Percentiles rank a stretch among this genome's conserved stretches.
Conservation (phyloP, 1,140 invertebrate genomes). For the Zaprionus vittiger region DNA sequence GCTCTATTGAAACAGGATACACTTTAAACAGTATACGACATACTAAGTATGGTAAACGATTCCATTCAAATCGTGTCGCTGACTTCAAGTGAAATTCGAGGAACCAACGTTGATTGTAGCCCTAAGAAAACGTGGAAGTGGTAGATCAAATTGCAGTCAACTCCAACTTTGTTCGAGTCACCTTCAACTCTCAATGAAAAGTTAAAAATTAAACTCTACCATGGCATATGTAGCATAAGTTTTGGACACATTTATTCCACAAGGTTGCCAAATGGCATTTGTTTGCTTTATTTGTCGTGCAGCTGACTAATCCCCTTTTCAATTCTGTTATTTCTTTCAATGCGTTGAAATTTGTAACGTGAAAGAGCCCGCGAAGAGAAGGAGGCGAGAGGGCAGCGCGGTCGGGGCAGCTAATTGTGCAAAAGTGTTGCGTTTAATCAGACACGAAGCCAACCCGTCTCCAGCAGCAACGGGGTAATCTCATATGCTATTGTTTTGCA, state of each 20-base stretch:
- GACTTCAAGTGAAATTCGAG: no score
- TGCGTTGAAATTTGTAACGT: not conserved
- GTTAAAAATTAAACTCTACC: no score
- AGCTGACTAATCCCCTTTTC: not conserved
- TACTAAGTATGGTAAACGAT: no score
- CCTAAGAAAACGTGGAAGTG: no score
- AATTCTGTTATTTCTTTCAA: not conserved
- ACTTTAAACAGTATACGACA: no score
- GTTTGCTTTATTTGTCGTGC: not conserved
- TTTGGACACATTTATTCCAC: not conserved
- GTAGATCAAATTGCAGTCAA: no score
- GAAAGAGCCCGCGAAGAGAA: not conserved
- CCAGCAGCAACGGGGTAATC: not conserved
- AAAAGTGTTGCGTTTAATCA: constrained; percentile 4
- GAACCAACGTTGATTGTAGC: no score
- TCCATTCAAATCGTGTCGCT: no score
- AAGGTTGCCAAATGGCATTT: not conserved
- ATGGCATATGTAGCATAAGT: not conserved
- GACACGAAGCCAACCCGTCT: not conserved
- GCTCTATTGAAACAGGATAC: no score
- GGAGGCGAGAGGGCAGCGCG: not conserved
- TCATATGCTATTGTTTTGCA: not conserved
- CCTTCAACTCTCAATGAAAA: no score
- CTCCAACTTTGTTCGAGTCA: no score
- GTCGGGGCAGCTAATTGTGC: not conserved